Conservation (phyloP, 2,888 invertebrate species). For the Prosapia bicincta region DNA sequence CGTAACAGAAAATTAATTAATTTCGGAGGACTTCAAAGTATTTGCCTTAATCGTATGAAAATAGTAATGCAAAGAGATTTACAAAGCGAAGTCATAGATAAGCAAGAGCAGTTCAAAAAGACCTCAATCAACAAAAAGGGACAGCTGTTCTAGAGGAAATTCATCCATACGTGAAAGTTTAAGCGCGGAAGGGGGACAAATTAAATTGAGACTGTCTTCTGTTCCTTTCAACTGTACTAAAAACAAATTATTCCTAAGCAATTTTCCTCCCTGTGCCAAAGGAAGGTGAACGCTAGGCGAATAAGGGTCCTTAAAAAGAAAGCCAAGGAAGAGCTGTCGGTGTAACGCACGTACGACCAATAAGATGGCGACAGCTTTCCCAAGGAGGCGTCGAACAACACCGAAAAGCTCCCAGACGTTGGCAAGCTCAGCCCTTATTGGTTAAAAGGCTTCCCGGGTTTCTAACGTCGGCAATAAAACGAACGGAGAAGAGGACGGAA, state of each 20-base stretch:
- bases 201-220: conserved; percentile 28
- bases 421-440: conserved; percentile 28
- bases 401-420: conserved; percentile 15
- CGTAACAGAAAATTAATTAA: neutral
- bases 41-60: neutral
- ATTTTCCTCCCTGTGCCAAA: conserved; percentile 11
- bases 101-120: conserved; percentile 17
- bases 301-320: neutral
- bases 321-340: neutral
- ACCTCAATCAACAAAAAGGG: conserved; percentile 15
- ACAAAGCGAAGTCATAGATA: conserved; percentile 9
- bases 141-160: neutral
- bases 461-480: conserved; percentile 26
- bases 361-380: conserved; percentile 26
- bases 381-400: conserved; percentile 24
- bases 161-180: conserved; percentile 7
- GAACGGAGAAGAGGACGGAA: conserved; percentile 13
- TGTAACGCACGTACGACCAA: conserved; percentile 16
- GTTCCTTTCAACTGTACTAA: conserved; percentile 20
- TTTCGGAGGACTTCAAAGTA: neutral
- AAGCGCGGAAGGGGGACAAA: conserved; percentile 9
- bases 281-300: neutral
- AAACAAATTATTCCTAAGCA: conserved; percentile 31
- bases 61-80: neutral
- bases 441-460: conserved; percentile 30